These are phyloP conservation scores for Goniozus legneri DNA, from an alignment of 1,140 invertebrate genomes.

Conservation along the genomic window DNA sequence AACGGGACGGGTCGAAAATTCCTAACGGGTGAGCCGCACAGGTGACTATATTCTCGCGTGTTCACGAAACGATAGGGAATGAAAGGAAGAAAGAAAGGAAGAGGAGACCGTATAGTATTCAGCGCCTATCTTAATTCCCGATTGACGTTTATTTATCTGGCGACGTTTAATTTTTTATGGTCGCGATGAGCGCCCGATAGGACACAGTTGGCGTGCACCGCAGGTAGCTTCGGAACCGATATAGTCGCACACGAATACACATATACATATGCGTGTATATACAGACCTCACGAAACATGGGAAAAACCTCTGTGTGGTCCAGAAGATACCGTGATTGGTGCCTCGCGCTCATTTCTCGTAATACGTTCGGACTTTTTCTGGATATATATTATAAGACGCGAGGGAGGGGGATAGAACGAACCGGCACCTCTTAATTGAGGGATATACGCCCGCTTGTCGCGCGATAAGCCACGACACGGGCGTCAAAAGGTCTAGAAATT, in stretches of 20 bases:
- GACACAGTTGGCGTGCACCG: conserved; percentile 16
- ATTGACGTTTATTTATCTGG: conserved; percentile 54
- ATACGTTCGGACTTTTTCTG: too few species aligned
- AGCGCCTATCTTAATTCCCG: conserved; percentile 52
- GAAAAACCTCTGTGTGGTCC: conserved; percentile 23
- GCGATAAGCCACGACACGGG: conserved; percentile 33
- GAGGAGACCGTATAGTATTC: conserved; percentile 20
- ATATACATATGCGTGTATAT: not conserved
- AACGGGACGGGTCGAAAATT: conserved; percentile 20
- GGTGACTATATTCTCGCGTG: too few species aligned
- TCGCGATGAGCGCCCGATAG: conserved; percentile 42
- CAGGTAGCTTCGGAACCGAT: not conserved
- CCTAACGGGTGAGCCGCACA: conserved; percentile 21
- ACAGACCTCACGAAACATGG: not conserved
- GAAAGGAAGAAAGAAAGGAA: conserved; percentile 18
- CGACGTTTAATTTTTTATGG: conserved; percentile 53
- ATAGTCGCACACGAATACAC: not conserved
- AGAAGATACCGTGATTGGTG: too few species aligned
- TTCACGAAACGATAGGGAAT: not conserved
- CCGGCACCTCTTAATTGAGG: conserved; percentile 35
- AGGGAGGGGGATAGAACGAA: too few species aligned
- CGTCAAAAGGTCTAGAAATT: conserved; percentile 29
- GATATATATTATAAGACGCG: too few species aligned
- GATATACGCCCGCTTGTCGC: conserved; percentile 39
- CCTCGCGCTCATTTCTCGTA: too few species aligned